Evolutionary conservation across 1,140 invertebrate species (phyloP), one percentile per base, ranked within the genome.

Genomic region (Subanguina moxae): DNA sequence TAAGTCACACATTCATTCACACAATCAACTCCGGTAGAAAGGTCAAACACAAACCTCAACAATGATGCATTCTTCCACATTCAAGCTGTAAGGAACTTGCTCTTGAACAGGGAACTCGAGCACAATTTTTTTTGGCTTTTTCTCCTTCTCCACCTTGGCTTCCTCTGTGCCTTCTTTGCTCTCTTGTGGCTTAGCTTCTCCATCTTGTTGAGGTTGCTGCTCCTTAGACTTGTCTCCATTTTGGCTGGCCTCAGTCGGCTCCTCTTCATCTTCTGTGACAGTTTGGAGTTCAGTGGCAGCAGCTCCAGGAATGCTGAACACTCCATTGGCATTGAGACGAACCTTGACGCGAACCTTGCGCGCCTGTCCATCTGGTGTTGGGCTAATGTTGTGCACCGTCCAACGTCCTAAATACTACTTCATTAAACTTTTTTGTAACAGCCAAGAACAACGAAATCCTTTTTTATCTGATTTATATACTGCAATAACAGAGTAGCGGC

Each of bases 281-380:
- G 58, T 11, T 45, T 81, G 48, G 15, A 21, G n/a, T 88, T 84
- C 92, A 82, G 96, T 93, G 27, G 90, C 87, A 67, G 95, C 84
- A 0, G 94, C 94, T 67, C 88, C 90, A 1, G 88, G 88, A 1
- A 97, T 87, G 5, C 87, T 88, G 75, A 97, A 89, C 57, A 97
- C 89, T 17, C 95, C 95, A 83, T 97, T 90, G 17, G 90, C 85
- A 84, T 95, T 95, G 21, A 97, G 86, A 70, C 93, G 87, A 7
- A 93, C 91, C 86, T 97, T 97, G 0, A 97, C 89, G 84, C 96
- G 96, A 0, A 98, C 89, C 84, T 95, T 95, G 57, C 91, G 89
- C 28, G 88, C 88, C 77, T 92, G 91, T 5, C 92, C 93, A 73
- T 92, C 90, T n/a, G 89, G 77, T 45, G 88, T 88, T 57, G 91